A percentile compares a stretch with the other conserved stretches of the same genome.
These are phyloP conservation scores for Pachyrhynchus sulphureomaculatus DNA, from an alignment of 1,140 invertebrate genomes.

Conservation along the genomic window DNA sequence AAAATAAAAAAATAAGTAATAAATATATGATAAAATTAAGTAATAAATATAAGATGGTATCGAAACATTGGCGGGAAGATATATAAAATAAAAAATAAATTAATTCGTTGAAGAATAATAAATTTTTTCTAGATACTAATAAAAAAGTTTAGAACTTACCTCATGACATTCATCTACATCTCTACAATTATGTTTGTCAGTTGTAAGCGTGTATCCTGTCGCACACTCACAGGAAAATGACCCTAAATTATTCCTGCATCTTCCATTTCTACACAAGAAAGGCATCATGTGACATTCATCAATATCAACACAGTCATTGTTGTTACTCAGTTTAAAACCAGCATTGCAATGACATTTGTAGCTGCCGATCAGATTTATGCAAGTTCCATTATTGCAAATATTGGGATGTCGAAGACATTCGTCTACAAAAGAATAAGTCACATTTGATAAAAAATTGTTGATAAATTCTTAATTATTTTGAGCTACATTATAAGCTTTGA, in stretches of 20 bases:
- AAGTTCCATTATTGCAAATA: conserved; percentile 82
- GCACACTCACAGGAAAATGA: conserved; percentile 84
- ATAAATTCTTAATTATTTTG: neutral
- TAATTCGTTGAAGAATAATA: no score
- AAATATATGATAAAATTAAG: no score
- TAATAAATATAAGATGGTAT: neutral
- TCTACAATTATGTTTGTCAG: conserved; percentile 68
- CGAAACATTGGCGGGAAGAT: neutral
- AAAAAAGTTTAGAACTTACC: no score
- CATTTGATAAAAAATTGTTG: neutral
- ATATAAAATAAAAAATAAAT: no score
- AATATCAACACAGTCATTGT: conserved; percentile 80
- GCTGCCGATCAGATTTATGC: conserved; percentile 73
- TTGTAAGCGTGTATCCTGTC: conserved; percentile 69
- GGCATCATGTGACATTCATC: conserved; percentile 76
- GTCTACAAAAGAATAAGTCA: conserved; percentile 51
- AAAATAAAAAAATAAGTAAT: no score
- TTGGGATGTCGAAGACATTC: conserved; percentile 73
- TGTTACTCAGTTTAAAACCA: conserved; percentile 81
- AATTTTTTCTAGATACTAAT: no score
- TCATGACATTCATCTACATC: conserved; percentile 71
- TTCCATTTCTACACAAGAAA: conserved; percentile 77
- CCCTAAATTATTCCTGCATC: conserved; percentile 78
- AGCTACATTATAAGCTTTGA: no score
- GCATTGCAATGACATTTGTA: conserved; percentile 79